A percentile compares a stretch with the other conserved stretches of the same genome.
Conservation (phyloP, 23 tunicate genomes). For the Styela plicata region DNA sequence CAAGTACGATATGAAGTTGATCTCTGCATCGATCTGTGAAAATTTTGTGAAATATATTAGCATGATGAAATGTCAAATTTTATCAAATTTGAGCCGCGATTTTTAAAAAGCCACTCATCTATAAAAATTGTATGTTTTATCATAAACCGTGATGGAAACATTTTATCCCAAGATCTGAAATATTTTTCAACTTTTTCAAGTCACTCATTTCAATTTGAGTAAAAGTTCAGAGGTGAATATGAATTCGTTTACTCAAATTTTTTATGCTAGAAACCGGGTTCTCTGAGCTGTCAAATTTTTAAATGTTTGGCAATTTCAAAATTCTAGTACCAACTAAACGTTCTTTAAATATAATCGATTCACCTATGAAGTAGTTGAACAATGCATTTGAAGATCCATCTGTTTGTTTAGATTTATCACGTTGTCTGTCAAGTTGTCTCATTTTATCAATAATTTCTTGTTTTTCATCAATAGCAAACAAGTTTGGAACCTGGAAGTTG, state of each 20-base stretch:
- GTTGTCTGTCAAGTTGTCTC: conserved; percentile 92
- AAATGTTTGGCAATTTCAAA: no score
- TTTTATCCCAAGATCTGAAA: not conserved
- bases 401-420: conserved; percentile 91
- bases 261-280: no score
- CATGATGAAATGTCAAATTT: not conserved
- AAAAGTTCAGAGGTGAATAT: no score
- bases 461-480: conserved; percentile 88
- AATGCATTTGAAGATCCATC: conserved; percentile 94
- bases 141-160: not conserved
- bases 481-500: conserved; percentile 89
- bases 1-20: conserved; percentile 92
- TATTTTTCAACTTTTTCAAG: no score
- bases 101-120: not conserved
- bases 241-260: no score
- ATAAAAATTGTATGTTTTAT: no score
- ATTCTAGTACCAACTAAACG: no score
- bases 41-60: not conserved
- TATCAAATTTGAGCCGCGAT: not conserved
- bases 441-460: conserved; percentile 96
- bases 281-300: no score
- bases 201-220: no score
- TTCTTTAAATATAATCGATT: no score
- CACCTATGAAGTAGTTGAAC: conserved; percentile 86
- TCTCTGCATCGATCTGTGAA: conserved; percentile 74